A percentile compares a stretch with the other conserved stretches of the same genome.
Conservation (phyloP, 2,113 vertebrate genomes). For the Hippocampus abdominalis region DNA sequence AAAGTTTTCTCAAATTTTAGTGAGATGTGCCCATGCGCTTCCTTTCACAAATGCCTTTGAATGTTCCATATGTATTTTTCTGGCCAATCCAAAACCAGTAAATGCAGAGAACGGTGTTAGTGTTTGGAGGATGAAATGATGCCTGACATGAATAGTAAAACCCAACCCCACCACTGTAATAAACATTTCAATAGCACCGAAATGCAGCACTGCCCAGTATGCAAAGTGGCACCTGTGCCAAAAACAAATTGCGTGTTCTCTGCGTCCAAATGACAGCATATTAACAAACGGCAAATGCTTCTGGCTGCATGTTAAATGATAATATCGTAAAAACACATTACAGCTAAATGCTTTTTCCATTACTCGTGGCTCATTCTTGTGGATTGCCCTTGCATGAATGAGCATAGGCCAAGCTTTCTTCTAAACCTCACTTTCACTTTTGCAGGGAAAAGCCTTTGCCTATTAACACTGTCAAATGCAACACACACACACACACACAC, state of each 20-base stretch:
- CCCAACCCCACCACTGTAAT: conserved; percentile 12
- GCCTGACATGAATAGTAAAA: conserved; percentile 15
- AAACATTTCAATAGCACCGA: conserved; percentile 17
- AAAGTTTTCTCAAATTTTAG: neutral
- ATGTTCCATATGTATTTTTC: neutral
- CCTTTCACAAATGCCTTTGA: neutral
- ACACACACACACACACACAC: neutral
- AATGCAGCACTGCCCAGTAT: conserved; percentile 6
- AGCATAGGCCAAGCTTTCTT: conserved; percentile 29
- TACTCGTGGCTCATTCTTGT: conserved; percentile 37
- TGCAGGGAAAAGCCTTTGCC: conserved; percentile 17
- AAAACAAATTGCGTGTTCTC: conserved; percentile 28
- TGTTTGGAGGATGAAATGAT: conserved; percentile 18
- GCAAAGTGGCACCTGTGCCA: conserved; percentile 36
- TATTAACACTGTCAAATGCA: neutral
- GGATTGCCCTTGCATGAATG: conserved; percentile 25
- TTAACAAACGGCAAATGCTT: conserved; percentile 24
- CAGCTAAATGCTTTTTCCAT: conserved; percentile 16
- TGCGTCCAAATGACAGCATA: conserved; percentile 22
- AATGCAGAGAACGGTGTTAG: neutral
- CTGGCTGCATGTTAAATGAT: conserved; percentile 24
- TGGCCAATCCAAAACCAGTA: neutral
- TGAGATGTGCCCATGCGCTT: neutral
- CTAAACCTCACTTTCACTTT: conserved; percentile 42
- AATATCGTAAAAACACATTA: conserved; percentile 20